These are phyloP conservation scores for Ianthella basta DNA, from an alignment of 37 sponge, comb jelly and placozoan genomes.

Conservation along the genomic window DNA sequence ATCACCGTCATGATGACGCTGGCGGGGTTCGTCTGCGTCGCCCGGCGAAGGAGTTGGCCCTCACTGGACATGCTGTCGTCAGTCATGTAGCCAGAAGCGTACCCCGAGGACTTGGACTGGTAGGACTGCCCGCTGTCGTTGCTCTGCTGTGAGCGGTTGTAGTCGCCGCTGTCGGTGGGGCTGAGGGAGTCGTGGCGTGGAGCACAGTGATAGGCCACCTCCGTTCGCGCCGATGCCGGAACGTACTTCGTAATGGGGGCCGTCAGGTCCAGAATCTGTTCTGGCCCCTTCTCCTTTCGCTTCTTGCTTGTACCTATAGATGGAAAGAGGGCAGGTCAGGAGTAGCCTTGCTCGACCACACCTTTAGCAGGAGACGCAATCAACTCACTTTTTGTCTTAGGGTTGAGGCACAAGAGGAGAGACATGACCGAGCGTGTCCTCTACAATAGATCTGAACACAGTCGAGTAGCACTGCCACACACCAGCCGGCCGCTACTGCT, in stretches of 20 bases:
- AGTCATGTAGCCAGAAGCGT: slow-evolving; percentile 38
- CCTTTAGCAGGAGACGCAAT: background rate
- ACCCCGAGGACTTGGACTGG: slow-evolving; percentile 30
- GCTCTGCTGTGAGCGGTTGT: slow-evolving; percentile 64
- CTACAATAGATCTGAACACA: background rate
- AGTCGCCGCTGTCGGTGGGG: slow-evolving; percentile 44
- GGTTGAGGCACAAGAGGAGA: slow-evolving; percentile 10
- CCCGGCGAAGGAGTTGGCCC: slow-evolving; percentile 64
- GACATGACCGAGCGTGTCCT: background rate
- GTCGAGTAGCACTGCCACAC: too few relatives aligned
- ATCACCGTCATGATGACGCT: slow-evolving; percentile 78
- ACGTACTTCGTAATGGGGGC: slow-evolving; percentile 11
- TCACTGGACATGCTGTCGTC: slow-evolving; percentile 71
- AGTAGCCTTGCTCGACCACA: background rate
- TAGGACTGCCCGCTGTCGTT: slow-evolving; percentile 29
- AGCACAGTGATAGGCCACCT: background rate
- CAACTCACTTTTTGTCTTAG: background rate
- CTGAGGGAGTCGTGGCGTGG: background rate
- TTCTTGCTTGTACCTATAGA: slow-evolving; percentile 7
- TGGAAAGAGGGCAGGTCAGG: background rate
- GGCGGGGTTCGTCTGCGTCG: slow-evolving; percentile 64
- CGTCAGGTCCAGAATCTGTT: background rate
- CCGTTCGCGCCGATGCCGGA: too few relatives aligned
- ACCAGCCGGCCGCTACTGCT: too few relatives aligned
- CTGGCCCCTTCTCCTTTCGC: background rate